Evolutionary conservation across 2,888 invertebrate species (phyloP).

Genomic region (Andricus quercusramuli): DNA sequence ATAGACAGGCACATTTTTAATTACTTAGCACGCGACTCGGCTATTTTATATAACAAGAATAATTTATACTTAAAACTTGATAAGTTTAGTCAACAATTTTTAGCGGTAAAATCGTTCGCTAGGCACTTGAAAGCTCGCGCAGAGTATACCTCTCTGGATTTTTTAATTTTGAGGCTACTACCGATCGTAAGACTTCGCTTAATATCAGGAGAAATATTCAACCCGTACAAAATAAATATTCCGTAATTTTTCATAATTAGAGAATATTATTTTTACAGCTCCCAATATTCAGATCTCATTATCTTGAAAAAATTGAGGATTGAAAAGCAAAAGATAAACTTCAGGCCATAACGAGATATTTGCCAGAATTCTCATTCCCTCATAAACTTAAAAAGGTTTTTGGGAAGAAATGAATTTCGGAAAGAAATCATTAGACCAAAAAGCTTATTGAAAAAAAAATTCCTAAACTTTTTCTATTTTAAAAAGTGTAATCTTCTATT

Average conservation of each 20-base stretch:
- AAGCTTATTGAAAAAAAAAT: not conserved
- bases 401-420: not conserved
- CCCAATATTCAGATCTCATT: not conserved
- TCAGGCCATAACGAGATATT: not conserved
- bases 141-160: constrained; percentile 48
- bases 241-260: not conserved
- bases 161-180: constrained; percentile 19
- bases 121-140: constrained; percentile 66
- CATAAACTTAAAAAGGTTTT: not conserved
- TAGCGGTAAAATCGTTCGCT: constrained; percentile 75
- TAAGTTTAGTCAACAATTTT: constrained; percentile 73
- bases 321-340: constrained; percentile 7
- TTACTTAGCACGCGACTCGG: constrained; percentile 60
- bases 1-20: constrained; percentile 65
- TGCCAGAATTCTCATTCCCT: not conserved
- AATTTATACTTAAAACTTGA: constrained; percentile 74
- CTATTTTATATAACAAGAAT: constrained; percentile 63
- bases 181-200: not conserved
- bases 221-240: not conserved
- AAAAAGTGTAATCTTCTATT: not conserved
- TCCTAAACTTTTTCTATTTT: not conserved
- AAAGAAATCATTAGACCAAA: not conserved
- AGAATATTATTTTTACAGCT: not conserved
- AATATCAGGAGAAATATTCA: constrained; percentile 1
- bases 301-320: constrained; percentile 10